Evolutionary conservation across 37 sponge, comb jelly and placozoan genomes (phyloP).

Genomic region (Bolinopsis microptera): DNA sequence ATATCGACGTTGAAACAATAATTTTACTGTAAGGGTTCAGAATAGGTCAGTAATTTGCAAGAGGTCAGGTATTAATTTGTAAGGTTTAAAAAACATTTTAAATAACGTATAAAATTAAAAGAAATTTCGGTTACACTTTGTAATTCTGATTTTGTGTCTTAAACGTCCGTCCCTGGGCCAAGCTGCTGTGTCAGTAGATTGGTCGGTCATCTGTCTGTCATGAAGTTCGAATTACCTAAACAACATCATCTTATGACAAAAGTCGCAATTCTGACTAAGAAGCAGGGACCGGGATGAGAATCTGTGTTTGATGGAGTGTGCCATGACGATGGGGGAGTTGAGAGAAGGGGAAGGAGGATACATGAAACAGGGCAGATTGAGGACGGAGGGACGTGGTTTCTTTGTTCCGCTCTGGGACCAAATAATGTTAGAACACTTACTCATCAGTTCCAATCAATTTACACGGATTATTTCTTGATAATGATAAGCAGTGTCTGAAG

Average conservation of each 20-base stretch:
- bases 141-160: no score
- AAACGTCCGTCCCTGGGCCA: no score
- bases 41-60: no score
- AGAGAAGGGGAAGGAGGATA: neutral
- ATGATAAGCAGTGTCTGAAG: no score
- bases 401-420: neutral
- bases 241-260: constrained; percentile 82
- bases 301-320: constrained; percentile 63
- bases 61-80: no score
- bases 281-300: constrained; percentile 67
- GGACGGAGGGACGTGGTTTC: constrained; percentile 52
- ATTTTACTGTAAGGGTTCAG: no score
- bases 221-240: constrained; percentile 70
- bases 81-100: no score
- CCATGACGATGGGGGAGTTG: constrained; percentile 41
- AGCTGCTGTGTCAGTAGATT: no score
- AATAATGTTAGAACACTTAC: neutral
- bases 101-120: no score
- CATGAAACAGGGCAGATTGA: constrained; percentile 39
- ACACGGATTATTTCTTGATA: neutral
- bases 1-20: no score
- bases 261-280: constrained; percentile 74
- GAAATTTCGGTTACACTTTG: no score
- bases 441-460: no score
- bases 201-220: neutral